phyloP scores from a whole-genome alignment of 2,113 vertebrate genomes.

The Verasper variegatus region DNA sequence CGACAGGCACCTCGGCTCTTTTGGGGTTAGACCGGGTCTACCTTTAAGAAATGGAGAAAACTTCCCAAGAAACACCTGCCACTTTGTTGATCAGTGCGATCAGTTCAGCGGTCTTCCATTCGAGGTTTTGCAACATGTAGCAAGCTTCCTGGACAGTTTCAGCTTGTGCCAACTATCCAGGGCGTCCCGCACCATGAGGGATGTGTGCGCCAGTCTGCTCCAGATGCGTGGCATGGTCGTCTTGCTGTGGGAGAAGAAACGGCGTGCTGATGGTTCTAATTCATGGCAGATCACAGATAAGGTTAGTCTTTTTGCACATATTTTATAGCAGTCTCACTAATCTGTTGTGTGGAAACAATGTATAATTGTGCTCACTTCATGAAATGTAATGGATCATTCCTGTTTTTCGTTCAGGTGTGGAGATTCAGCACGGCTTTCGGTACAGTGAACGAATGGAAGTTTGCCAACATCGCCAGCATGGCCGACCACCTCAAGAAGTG shows the following conservation, averaged over 20 bases:
- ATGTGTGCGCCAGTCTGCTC: conserved; percentile 94
- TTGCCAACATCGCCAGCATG: conserved; percentile 98
- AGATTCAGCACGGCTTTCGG: conserved; percentile 98
- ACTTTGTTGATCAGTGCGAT: conserved; percentile 81
- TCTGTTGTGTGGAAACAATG: not conserved
- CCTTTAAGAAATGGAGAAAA: conserved; percentile 81
- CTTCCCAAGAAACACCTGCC: conserved; percentile 73
- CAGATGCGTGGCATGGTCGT: conserved; percentile 98
- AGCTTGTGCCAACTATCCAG: conserved; percentile 95
- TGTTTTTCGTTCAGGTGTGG: conserved; percentile 88
- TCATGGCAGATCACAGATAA: conserved; percentile 98
- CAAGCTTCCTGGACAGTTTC: conserved; percentile 95
- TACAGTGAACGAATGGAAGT: conserved; percentile 97
- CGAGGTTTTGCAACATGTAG: conserved; percentile 94
- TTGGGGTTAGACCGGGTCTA: conserved; percentile 91
- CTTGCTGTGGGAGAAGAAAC: conserved; percentile 93
- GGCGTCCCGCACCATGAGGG: conserved; percentile 94
- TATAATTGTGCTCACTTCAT: not conserved
- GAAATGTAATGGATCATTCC: not conserved
- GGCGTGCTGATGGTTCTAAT: conserved; percentile 83
- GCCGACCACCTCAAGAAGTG: conserved; percentile 98
- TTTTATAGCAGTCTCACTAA: not conserved
- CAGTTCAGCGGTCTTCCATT: conserved; percentile 93
- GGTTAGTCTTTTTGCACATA: conserved; percentile 73
- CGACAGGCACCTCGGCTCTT: conserved; percentile 94